A percentile compares a stretch with the other conserved stretches of the same genome.
Evolutionary conservation across 1,140 invertebrate genomes (phyloP).

Genomic region (Camponotus floridanus): DNA sequence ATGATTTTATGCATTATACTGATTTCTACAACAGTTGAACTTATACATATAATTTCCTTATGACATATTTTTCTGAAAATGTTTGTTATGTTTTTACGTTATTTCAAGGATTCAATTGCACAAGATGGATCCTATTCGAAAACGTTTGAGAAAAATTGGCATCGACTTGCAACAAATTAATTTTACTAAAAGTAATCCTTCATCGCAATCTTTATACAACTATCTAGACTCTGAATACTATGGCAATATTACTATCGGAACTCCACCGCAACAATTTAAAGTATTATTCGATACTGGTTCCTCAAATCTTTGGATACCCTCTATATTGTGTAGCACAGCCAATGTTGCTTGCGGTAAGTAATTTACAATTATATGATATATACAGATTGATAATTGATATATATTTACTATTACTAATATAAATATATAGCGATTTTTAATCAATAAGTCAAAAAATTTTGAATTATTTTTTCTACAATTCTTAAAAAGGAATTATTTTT

Average conservation of each 20-base stretch:
- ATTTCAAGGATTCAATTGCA: conserved; percentile 91
- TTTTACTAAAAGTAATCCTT: conserved; percentile 92
- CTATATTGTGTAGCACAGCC: conserved; percentile 96
- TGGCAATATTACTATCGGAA: conserved; percentile 96
- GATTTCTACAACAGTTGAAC: background rate
- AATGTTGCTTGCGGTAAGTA: conserved; percentile 98
- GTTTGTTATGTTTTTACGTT: conserved; percentile 27
- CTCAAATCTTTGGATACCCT: conserved; percentile 99
- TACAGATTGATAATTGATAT: too few relatives aligned
- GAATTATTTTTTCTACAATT: too few relatives aligned
- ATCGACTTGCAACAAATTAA: conserved; percentile 89
- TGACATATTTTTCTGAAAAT: background rate
- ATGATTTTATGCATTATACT: too few relatives aligned
- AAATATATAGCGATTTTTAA: too few relatives aligned
- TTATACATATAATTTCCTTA: background rate
- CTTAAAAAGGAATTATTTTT: too few relatives aligned
- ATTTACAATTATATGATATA: background rate
- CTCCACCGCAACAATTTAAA: conserved; percentile 96
- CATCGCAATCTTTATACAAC: conserved; percentile 83
- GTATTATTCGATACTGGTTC: conserved; percentile 99
- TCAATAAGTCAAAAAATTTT: too few relatives aligned
- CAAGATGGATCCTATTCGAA: conserved; percentile 90
- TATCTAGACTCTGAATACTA: conserved; percentile 99
- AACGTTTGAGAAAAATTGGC: conserved; percentile 91
- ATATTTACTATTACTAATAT: too few relatives aligned